These are phyloP conservation scores for Eupeodes corollae DNA, from an alignment of 1,140 invertebrate species.

Conservation along the genomic window DNA sequence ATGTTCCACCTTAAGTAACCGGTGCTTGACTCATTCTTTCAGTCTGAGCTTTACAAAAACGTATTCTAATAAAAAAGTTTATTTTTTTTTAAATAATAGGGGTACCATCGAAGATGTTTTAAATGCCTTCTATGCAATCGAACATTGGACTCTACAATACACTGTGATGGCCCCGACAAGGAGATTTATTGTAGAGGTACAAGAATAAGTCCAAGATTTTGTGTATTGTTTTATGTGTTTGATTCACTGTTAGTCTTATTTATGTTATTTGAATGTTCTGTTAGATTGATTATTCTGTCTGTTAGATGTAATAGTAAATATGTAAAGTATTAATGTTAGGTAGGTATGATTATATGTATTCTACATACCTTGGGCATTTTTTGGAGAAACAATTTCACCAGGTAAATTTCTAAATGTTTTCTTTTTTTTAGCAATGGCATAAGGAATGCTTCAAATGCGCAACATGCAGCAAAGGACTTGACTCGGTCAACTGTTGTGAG, in stretches of 20 bases:
- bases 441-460: conserved; percentile 92
- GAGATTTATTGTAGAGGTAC: conserved; percentile 89
- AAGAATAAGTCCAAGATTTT: not conserved
- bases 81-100: conserved; percentile 45
- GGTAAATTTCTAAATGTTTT: not conserved
- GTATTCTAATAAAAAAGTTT: too few relatives aligned
- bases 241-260: not conserved
- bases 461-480: conserved; percentile 86
- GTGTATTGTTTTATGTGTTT: not conserved
- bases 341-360: not conserved
- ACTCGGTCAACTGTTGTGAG: conserved; percentile 91
- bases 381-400: too few relatives aligned
- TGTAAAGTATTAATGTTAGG: not conserved
- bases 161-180: conserved; percentile 85
- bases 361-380: too few relatives aligned
- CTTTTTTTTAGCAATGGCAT: conserved; percentile 53
- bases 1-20: too few relatives aligned
- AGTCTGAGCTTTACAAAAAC: too few relatives aligned
- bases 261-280: not conserved
- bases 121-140: conserved; percentile 81
- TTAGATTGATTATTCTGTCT: not conserved
- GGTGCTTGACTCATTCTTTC: too few relatives aligned
- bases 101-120: conserved; percentile 83
- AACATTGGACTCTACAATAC: conserved; percentile 83
- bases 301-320: too few relatives aligned